These are phyloP conservation scores for Gobio occitaniae DNA, from an alignment of 2,797 vertebrate species.

Conservation along the genomic window DNA sequence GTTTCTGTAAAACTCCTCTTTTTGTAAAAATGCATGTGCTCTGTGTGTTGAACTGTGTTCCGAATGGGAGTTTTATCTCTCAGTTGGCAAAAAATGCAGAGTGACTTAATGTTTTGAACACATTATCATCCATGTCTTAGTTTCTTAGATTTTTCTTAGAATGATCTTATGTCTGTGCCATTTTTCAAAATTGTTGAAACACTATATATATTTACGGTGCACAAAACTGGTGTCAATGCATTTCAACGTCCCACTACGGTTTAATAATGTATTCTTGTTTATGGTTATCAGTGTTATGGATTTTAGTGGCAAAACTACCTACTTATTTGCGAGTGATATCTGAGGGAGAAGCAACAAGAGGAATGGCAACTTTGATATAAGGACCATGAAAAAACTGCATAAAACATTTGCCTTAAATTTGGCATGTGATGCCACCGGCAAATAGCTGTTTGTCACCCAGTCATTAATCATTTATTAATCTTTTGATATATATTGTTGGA, in stretches of 20 bases:
- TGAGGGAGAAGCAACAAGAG: not conserved
- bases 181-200: not conserved
- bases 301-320: not conserved
- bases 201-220: not conserved
- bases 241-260: not conserved
- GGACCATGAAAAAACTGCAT: not conserved
- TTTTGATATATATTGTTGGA: not conserved
- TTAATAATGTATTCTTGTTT: slow-evolving; percentile 12
- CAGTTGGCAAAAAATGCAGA: not conserved
- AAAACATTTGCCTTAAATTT: not conserved
- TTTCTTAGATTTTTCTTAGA: not conserved
- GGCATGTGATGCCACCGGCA: not conserved
- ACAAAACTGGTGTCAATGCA: not conserved
- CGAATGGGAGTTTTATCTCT: not conserved
- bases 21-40: not conserved
- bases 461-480: not conserved
- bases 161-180: slow-evolving; percentile 1
- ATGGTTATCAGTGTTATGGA: not conserved
- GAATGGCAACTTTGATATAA: not conserved
- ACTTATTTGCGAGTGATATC: not conserved
- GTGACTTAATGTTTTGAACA: slow-evolving; percentile 10
- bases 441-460: not conserved
- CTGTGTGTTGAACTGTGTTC: slow-evolving; percentile 14
- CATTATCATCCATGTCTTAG: not conserved
- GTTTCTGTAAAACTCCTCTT: not conserved